phyloP scores from a whole-genome alignment of 2,888 invertebrate genomes.

The Noctua fimbriata region DNA sequence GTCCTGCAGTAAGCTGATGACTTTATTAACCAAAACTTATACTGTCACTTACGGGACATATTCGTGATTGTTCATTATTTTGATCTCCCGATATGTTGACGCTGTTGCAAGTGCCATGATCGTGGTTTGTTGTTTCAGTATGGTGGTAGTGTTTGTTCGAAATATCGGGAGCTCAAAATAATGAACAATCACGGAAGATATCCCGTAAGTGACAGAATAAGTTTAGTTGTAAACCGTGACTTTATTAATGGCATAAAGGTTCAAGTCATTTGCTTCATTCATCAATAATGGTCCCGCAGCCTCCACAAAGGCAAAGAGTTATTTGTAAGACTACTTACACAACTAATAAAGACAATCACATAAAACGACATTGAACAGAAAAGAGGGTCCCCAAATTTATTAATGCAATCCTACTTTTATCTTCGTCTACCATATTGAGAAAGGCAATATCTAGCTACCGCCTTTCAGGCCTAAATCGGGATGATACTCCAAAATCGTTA shows the following conservation, averaged over 20 bases:
- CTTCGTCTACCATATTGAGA: conserved; percentile 19
- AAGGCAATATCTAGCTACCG: conserved; percentile 10
- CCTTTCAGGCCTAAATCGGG: conserved; percentile 22
- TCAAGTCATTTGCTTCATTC: neutral
- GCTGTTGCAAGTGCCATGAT: no score
- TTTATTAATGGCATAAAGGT: no score
- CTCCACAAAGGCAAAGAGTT: neutral
- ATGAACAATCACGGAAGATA: no score
- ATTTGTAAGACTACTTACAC: neutral
- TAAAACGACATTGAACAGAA: neutral
- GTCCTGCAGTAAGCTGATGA: neutral
- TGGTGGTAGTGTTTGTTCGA: no score
- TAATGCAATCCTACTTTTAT: conserved; percentile 5
- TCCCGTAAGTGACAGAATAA: no score
- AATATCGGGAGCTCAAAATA: no score
- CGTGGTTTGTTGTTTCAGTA: no score
- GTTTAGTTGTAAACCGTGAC: no score
- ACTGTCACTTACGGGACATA: no score
- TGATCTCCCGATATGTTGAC: no score
- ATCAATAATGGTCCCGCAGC: neutral
- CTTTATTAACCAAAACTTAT: neutral
- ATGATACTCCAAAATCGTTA: conserved; percentile 37
- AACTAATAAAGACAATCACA: conserved; percentile 2
- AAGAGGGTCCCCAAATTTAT: neutral
- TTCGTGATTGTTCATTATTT: no score